phyloP scores from a whole-genome alignment of 23 tunicate species.

The Clavelina lepadiformis region DNA sequence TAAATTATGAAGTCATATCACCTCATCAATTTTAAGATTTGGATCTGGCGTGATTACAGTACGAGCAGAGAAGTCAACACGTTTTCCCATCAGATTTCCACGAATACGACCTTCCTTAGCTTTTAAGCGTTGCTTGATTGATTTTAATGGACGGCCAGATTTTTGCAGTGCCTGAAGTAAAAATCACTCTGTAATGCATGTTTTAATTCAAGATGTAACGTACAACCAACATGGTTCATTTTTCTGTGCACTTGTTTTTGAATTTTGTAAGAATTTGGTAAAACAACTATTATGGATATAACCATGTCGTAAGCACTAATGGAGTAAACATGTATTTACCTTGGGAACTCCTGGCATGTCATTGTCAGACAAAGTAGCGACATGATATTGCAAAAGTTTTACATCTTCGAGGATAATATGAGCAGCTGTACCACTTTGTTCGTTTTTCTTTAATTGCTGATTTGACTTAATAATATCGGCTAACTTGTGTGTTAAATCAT shows the following conservation, averaged over 20 bases:
- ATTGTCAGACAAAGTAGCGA: constrained; percentile 90
- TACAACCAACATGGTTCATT: no score
- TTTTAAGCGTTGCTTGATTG: constrained; percentile 92
- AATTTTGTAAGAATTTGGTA: no score
- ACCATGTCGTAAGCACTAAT: no score
- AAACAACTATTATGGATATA: no score
- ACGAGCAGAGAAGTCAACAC: constrained; percentile 98
- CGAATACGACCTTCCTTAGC: constrained; percentile 99
- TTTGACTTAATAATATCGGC: constrained; percentile 94
- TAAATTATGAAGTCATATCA: background rate
- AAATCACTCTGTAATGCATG: no score
- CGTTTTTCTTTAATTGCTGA: constrained; percentile 87
- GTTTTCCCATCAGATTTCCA: constrained; percentile 99
- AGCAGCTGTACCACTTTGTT: constrained; percentile 98
- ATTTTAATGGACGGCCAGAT: constrained; percentile 95
- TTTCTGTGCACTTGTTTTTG: no score
- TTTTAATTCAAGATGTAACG: no score
- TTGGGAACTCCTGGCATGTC: constrained; percentile 97
- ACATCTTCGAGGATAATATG: constrained; percentile 96
- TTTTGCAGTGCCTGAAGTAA: constrained; percentile 89
- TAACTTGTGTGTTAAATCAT: constrained; percentile 99
- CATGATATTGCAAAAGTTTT: constrained; percentile 90
- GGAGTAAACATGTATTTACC: constrained; percentile 38
- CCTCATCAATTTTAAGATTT: constrained; percentile 93
- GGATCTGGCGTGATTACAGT: constrained; percentile 99